A percentile compares a stretch with the other conserved stretches of the same genome.
Evolutionary conservation across 2,888 invertebrate genomes (phyloP).

Genomic region (Xanthia icteritia): DNA sequence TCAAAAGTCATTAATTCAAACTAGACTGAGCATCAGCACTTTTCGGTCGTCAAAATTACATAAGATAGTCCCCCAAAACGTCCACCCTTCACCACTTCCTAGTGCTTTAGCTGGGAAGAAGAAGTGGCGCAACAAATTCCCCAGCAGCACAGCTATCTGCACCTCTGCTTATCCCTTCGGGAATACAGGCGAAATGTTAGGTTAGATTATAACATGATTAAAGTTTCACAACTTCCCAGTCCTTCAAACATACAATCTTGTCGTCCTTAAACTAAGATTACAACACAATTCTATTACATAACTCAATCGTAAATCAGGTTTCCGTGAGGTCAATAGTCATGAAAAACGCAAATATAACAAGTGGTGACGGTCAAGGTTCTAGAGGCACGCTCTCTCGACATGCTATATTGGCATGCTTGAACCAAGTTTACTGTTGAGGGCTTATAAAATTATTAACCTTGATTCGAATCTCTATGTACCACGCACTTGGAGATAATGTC

Average conservation of each 20-base stretch:
- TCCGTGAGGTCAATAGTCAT: slow-evolving; percentile 49
- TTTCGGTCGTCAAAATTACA: too few relatives aligned
- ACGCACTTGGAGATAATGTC: slow-evolving; percentile 39
- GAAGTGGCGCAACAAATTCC: too few relatives aligned
- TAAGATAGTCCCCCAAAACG: too few relatives aligned
- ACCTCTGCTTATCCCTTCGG: too few relatives aligned
- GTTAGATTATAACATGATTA: not conserved
- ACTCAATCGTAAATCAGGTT: slow-evolving; percentile 24
- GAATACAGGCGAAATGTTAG: too few relatives aligned
- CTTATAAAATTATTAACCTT: slow-evolving; percentile 37
- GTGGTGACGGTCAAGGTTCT: slow-evolving; percentile 54
- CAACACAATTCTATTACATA: slow-evolving; percentile 14
- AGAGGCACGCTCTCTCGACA: slow-evolving; percentile 47
- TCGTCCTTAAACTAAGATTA: slow-evolving; percentile 31
- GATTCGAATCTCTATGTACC: slow-evolving; percentile 33
- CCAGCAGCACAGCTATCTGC: too few relatives aligned
- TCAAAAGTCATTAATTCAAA: too few relatives aligned
- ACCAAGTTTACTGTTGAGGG: slow-evolving; percentile 21
- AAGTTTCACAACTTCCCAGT: not conserved
- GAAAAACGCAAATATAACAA: slow-evolving; percentile 39
- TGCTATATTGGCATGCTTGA: slow-evolving; percentile 32
- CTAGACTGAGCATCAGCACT: too few relatives aligned
- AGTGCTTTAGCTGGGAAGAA: too few relatives aligned
- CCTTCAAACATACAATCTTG: slow-evolving; percentile 3
- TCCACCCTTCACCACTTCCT: too few relatives aligned